These are phyloP conservation scores for Etia nguti DNA, from an alignment of 2,113 vertebrate species.

Conservation along the genomic window DNA sequence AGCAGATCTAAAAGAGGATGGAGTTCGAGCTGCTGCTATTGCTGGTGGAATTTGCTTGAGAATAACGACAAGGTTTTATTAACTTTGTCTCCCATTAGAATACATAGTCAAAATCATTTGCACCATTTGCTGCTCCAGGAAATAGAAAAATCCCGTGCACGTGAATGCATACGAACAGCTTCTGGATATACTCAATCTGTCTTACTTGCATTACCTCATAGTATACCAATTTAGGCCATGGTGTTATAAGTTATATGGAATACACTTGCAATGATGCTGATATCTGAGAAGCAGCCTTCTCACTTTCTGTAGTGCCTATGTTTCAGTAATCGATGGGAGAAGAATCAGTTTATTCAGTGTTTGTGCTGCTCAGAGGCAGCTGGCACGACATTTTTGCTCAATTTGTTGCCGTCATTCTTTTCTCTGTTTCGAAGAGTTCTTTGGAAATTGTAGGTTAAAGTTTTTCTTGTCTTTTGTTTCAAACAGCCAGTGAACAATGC, in stretches of 20 bases:
- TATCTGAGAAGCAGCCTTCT: constrained; percentile 35
- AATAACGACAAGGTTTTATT: neutral
- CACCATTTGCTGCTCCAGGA: neutral
- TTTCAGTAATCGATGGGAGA: neutral
- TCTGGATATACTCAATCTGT: neutral
- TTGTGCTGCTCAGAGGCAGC: neutral
- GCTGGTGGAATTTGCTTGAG: neutral
- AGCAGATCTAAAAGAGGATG: neutral
- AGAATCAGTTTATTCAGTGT: constrained; percentile 7
- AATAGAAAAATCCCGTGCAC: neutral
- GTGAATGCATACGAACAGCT: neutral
- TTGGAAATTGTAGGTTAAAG: neutral
- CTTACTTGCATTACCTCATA: constrained; percentile 33
- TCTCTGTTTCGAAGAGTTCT: neutral
- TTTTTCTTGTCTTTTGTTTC: neutral
- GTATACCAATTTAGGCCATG: neutral
- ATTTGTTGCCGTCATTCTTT: neutral
- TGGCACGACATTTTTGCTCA: neutral
- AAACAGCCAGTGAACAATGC: constrained; percentile 87
- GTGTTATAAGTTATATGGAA: constrained; percentile 1
- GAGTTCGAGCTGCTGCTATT: neutral
- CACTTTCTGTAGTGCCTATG: neutral
- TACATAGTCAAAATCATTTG: neutral
- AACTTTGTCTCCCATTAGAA: neutral
- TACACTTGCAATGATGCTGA: neutral